Evolutionary conservation across 2,888 invertebrate species (phyloP).

Genomic region (Ctena decussata): DNA sequence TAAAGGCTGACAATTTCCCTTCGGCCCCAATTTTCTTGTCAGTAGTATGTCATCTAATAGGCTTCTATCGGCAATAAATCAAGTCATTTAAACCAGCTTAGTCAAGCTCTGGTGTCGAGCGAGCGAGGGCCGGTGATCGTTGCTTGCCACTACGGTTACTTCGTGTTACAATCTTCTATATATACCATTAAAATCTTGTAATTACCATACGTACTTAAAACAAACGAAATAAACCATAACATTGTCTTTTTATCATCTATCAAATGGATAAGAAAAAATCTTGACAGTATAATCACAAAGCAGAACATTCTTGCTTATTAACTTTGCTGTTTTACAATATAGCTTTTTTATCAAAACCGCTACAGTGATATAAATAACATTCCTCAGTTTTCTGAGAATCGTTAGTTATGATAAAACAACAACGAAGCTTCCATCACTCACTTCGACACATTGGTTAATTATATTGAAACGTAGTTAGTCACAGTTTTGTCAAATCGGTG

Average conservation of each 20-base stretch:
- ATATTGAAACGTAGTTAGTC: too few species aligned
- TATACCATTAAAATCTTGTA: background rate
- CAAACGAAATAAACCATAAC: conserved; percentile 3
- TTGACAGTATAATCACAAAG: too few species aligned
- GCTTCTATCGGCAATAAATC: background rate
- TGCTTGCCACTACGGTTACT: background rate
- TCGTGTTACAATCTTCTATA: background rate
- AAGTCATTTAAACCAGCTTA: background rate
- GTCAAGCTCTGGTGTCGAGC: background rate
- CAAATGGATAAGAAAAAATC: too few species aligned
- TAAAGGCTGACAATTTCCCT: conserved; percentile 1
- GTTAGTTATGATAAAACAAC: too few species aligned
- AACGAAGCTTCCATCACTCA: too few species aligned
- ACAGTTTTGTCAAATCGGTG: too few species aligned
- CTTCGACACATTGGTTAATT: too few species aligned
- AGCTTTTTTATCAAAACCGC: too few species aligned
- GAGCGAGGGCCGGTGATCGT: background rate
- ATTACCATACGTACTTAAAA: background rate
- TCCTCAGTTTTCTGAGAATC: too few species aligned
- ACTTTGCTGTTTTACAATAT: too few species aligned
- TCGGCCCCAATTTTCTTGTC: background rate
- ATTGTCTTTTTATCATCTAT: background rate
- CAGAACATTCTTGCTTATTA: too few species aligned
- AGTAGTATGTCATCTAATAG: background rate
- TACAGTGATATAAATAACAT: too few species aligned